Base-by-base conservation (phyloP, 2,797 vertebrate genomes). In the Myotis pilosus region DNA sequence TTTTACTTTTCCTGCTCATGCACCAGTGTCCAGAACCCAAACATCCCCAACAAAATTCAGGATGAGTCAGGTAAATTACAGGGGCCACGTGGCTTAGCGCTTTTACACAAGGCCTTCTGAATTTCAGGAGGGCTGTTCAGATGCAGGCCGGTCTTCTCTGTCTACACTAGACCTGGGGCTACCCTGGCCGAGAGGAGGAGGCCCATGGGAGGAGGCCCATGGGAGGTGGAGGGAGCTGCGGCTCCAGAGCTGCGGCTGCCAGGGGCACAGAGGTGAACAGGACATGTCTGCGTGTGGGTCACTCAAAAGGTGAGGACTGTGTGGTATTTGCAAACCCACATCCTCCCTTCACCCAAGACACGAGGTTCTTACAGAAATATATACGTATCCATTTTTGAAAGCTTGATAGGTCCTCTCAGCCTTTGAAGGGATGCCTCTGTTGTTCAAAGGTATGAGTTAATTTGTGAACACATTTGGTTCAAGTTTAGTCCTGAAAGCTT, bases 391-490 rank as follows among this genome's bases (percentile, higher is more conserved):
- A 20, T 55, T 72, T 84, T 78, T 51, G 79, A 95, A 82, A 94
- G 57, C 36, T 6, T 13, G 57, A 82, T 7, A 5, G 17, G 7
- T 60, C 38, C 25, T 92, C 19, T 36, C 30, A 47, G 79, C 33
- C 15, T 87, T 62, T 72, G 83, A 94, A 92, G 49, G 49, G 36
- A 38, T 28, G 44, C 4, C 55, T 89, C 60, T 64, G 68, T 19
- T 71, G 47, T 72, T 91, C 87, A 49, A 74, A 47, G 78, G 28
- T 87, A 51, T 57, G 51, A 71, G 44, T 76, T 53, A 60, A 53
- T 72, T 41, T 57, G 38, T 44, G 60, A 92, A 72, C 30, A 64
- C 36, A 80, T 79, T 92, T 69, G 80, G 36, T 80, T 95, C 74
- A 62, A 60, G 49, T 79, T 76, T 49, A 44, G 20, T 79, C 64